Base-by-base conservation (phyloP, 2,113 vertebrate species). In the Chionomys nivalis region DNA sequence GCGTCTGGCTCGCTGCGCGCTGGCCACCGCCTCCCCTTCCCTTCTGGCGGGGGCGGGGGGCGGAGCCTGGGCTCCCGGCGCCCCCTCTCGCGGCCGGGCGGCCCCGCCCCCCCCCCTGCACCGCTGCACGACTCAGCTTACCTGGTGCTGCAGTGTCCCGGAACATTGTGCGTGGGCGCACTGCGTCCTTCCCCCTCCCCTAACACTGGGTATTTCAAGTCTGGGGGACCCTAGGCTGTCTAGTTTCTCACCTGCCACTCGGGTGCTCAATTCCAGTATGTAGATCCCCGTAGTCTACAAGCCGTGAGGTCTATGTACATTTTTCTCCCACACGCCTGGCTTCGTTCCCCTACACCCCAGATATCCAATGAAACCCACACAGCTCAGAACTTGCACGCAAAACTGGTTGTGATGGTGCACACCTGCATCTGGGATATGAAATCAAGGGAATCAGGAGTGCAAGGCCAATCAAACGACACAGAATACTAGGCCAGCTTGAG, bases 11-110 rank as follows among this genome's bases (percentile, higher is more conserved):
- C 0, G 16, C 97, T 96, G 95, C 31, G 81, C 47, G 58, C 94
- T 39, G 97, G 97, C 97, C 97, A 85, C 96, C 75, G 86, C 97
- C 95, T 95, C 96, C 97, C 78, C 61, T 96, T 96, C 95, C 95
- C 93, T 97, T 97, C 96, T 97, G 96, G 97, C 97, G 96, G 97
- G 98, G 98, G 98, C 97, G 98, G 97, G 98, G 93, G 98, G 98
- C 98, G 98, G 97, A 98, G 96, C 96, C 96, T 98, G 97, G 94
- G 97, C 97, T 97, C 97, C 97, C 95, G 8, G 58, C 61, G 65
- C 86, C 70, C 76, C 94, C 65, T 52, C 49, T 49, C 21, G 68
- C 68, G 44, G 31, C 23, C 68, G 13, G 66, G 3, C 86, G 24
- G 36, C 55, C 79, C 55, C n/a, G 39, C 81, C 58, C 13, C 55